phyloP scores from a whole-genome alignment of 1,140 invertebrate species.

The Ceratina japonica region DNA sequence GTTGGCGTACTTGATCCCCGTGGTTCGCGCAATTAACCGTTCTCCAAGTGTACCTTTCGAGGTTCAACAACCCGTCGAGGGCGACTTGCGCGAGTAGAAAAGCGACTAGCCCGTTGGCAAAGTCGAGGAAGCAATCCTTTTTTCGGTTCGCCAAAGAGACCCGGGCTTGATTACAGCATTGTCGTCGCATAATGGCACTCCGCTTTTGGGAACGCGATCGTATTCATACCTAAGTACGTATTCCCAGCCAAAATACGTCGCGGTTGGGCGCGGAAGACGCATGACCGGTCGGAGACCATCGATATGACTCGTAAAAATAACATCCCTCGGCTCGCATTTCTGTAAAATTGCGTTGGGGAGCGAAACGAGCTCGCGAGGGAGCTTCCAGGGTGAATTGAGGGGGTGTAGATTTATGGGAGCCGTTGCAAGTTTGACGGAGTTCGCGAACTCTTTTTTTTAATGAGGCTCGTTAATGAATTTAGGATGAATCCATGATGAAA shows the following conservation, averaged over 20 bases:
- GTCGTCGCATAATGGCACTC: constrained; percentile 45
- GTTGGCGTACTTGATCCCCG: not conserved
- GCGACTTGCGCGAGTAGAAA: constrained; percentile 1
- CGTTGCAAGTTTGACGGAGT: too few species aligned
- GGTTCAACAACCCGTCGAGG: constrained; percentile 35
- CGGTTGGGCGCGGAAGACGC: constrained; percentile 1
- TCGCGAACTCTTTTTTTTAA: too few species aligned
- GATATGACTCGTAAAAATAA: not conserved
- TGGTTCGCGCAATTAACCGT: constrained; percentile 14
- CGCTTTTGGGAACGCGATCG: constrained; percentile 28
- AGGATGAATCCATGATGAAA: too few species aligned
- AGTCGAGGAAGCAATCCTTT: constrained; percentile 38
- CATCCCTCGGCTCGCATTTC: too few species aligned
- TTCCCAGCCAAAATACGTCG: constrained; percentile 2
- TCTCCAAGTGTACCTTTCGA: not conserved
- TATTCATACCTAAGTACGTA: not conserved
- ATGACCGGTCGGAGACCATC: not conserved
- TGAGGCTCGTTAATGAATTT: too few species aligned
- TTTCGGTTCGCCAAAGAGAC: constrained; percentile 37
- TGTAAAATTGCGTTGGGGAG: too few species aligned
- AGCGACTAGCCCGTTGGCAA: not conserved
- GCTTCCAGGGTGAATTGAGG: too few species aligned
- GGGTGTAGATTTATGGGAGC: too few species aligned
- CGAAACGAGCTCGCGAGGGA: too few species aligned
- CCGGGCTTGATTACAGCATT: constrained; percentile 60